phyloP scores from a whole-genome alignment of 2,797 vertebrate species.

The Siniperca scherzeri region DNA sequence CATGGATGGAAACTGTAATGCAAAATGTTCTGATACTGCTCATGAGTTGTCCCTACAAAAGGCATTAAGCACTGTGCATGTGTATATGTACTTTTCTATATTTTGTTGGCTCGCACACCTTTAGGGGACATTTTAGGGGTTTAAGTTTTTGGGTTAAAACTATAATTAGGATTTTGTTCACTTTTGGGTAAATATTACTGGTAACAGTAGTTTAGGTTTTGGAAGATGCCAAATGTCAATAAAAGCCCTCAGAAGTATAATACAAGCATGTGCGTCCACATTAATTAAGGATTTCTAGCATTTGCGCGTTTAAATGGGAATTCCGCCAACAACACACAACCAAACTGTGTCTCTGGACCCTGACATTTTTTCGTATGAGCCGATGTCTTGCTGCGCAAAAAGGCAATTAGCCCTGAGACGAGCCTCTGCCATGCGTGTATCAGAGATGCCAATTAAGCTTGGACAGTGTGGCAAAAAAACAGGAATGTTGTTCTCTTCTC shows the following conservation, averaged over 20 bases:
- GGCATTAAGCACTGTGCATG: too few species aligned
- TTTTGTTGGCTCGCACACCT: background rate
- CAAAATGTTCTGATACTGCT: slow-evolving; percentile 18
- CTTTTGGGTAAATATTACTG: background rate
- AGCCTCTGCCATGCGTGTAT: slow-evolving; percentile 59
- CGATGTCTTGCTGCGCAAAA: slow-evolving; percentile 19
- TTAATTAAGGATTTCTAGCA: slow-evolving; percentile 16
- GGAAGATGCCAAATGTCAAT: background rate
- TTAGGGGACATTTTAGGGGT: background rate
- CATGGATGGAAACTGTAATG: slow-evolving; percentile 19
- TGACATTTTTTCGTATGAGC: slow-evolving; percentile 25
- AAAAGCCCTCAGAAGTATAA: background rate
- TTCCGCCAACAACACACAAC: slow-evolving; percentile 8
- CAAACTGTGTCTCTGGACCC: slow-evolving; percentile 14
- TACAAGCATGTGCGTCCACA: background rate
- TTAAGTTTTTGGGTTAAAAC: background rate
- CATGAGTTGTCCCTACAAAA: slow-evolving; percentile 4
- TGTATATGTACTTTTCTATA: background rate
- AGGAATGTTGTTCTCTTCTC: slow-evolving; percentile 22
- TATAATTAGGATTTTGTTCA: background rate
- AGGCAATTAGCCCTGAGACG: slow-evolving; percentile 59
- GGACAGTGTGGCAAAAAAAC: slow-evolving; percentile 24
- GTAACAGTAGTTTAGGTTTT: background rate
- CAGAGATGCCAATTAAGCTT: slow-evolving; percentile 63
- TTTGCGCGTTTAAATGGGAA: slow-evolving; percentile 15